Conservation (phyloP, 2,888 invertebrate genomes). For the Drosophila pseudotakahashii region DNA sequence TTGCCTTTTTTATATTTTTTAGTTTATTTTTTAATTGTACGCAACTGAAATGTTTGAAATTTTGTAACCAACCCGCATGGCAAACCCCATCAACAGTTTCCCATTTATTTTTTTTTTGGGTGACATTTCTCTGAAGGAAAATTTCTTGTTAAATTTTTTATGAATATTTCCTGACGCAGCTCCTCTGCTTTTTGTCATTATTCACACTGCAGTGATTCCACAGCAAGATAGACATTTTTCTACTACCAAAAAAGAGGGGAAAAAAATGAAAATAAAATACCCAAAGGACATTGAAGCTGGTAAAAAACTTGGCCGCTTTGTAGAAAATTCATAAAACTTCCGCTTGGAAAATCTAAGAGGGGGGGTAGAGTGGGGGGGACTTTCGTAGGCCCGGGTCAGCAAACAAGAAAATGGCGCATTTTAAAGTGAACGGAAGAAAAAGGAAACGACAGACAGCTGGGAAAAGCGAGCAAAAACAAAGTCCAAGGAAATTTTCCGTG, state of each 20-base stretch:
- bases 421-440: constrained; percentile 62
- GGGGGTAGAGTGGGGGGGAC: neutral
- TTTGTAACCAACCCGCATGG: constrained; percentile 41
- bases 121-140: constrained; percentile 27
- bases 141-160: constrained; percentile 53
- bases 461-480: constrained; percentile 32
- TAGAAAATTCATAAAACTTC: constrained; percentile 79
- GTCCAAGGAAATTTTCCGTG: constrained; percentile 53
- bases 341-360: constrained; percentile 54
- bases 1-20: constrained; percentile 2
- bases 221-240: constrained; percentile 45
- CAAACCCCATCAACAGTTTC: too few relatives aligned
- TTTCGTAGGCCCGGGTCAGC: constrained; percentile 32
- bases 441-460: constrained; percentile 37
- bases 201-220: constrained; percentile 78
- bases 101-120: constrained; percentile 3
- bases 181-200: constrained; percentile 60
- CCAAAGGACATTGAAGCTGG: constrained; percentile 52
- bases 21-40: constrained; percentile 35
- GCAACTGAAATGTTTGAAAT: constrained; percentile 30
- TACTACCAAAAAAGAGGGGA: constrained; percentile 9
- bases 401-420: constrained; percentile 80
- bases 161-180: constrained; percentile 68
- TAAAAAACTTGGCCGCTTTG: constrained; percentile 71
- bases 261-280: constrained; percentile 27